Conservation (phyloP, 1,140 invertebrate genomes). For the Drosophila trapezifrons region DNA sequence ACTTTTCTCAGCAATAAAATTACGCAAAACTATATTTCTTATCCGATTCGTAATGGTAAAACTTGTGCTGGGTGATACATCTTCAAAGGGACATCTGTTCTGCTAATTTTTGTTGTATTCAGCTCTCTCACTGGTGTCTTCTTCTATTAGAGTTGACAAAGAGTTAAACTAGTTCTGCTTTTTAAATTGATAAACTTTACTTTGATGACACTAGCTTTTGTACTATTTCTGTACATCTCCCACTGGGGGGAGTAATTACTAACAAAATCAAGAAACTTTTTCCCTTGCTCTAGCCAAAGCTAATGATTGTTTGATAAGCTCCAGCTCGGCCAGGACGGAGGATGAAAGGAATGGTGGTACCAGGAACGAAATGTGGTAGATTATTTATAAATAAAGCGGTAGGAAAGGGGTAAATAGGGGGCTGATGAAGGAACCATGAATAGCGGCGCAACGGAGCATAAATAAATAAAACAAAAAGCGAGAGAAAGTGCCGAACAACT, state of each 20-base stretch:
- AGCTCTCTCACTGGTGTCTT: not conserved
- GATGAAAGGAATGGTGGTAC: constrained; percentile 9
- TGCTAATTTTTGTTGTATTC: not conserved
- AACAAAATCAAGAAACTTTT: constrained; percentile 60
- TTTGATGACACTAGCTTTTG: constrained; percentile 30
- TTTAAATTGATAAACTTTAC: constrained; percentile 36
- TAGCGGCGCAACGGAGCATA: constrained; percentile 42
- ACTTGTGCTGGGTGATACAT: constrained; percentile 3
- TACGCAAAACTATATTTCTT: constrained; percentile 5
- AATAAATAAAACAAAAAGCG: constrained; percentile 61
- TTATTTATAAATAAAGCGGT: constrained; percentile 37
- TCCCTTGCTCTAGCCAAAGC: constrained; percentile 46
- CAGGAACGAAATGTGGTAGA: constrained; percentile 14
- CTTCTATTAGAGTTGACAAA: constrained; percentile 17
- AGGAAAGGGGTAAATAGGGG: constrained; percentile 16
- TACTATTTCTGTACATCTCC: constrained; percentile 3
- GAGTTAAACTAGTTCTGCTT: constrained; percentile 29
- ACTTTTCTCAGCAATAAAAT: not conserved
- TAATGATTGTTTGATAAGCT: constrained; percentile 79
- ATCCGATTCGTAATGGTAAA: constrained; percentile 10
- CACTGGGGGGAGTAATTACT: constrained; percentile 34
- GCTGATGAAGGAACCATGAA: constrained; percentile 24
- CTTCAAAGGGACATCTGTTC: constrained; percentile 9
- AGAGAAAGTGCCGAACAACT: constrained; percentile 60
- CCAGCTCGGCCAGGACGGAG: not conserved